phyloP scores from a whole-genome alignment of 1,140 invertebrate genomes.

The Drosophila pandora region DNA sequence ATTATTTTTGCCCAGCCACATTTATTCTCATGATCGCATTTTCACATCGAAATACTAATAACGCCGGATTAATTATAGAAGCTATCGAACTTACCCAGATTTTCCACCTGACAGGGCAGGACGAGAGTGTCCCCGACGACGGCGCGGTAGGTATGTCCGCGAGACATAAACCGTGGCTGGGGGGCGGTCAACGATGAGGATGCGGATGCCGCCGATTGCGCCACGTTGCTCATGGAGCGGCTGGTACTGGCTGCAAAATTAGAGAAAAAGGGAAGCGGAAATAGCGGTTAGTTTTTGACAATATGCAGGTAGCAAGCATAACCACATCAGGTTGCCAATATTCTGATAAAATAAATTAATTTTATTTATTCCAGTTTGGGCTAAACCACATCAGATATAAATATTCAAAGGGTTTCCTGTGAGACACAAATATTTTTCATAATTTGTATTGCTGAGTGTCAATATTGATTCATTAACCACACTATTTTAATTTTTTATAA shows the following conservation, averaged over 20 bases:
- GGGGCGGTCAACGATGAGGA: slow-evolving; percentile 58
- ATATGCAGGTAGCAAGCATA: slow-evolving; percentile 3
- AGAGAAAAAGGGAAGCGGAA: background rate
- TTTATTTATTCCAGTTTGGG: background rate
- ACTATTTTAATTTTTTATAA: too few species aligned
- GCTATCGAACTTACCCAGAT: slow-evolving; percentile 87
- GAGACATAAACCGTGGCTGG: slow-evolving; percentile 88
- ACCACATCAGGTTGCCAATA: background rate
- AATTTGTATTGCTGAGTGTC: background rate
- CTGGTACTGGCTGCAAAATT: slow-evolving; percentile 65
- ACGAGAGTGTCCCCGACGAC: slow-evolving; percentile 90
- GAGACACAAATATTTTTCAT: background rate
- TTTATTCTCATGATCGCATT: slow-evolving; percentile 59
- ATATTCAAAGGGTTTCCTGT: background rate
- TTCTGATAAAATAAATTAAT: background rate
- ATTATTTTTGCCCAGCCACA: slow-evolving; percentile 7
- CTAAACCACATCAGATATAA: background rate
- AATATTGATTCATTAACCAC: too few species aligned
- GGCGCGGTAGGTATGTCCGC: slow-evolving; percentile 89
- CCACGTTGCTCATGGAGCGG: slow-evolving; percentile 71
- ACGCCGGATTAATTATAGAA: slow-evolving; percentile 63
- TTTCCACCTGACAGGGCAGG: slow-evolving; percentile 90
- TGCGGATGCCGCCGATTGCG: slow-evolving; percentile 40
- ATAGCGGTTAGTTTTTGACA: slow-evolving; percentile 11
- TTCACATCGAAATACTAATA: slow-evolving; percentile 61